These are phyloP conservation scores for Myrmecophaga tridactyla DNA, from an alignment of 2,113 vertebrate genomes.

Conservation along the genomic window DNA sequence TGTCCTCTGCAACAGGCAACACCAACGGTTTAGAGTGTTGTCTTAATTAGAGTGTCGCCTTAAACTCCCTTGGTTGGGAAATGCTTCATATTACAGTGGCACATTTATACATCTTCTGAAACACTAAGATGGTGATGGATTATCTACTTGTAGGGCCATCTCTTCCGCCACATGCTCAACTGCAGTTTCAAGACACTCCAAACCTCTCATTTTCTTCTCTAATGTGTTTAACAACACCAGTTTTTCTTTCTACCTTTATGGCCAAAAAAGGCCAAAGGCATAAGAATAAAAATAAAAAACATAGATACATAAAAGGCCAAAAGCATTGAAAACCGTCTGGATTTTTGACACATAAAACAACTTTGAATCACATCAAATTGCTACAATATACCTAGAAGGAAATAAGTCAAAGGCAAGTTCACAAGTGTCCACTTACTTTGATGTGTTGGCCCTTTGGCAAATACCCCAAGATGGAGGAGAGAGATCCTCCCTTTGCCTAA, in stretches of 20 bases:
- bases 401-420: background rate
- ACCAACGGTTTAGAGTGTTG: background rate
- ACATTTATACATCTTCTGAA: background rate
- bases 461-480: background rate
- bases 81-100: background rate
- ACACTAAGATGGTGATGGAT: background rate
- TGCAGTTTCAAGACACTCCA: background rate
- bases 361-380: background rate
- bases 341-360: background rate
- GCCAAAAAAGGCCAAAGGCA: background rate
- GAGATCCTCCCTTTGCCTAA: background rate
- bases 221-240: background rate
- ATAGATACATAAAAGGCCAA: background rate
- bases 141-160: no score
- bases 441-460: constrained; percentile 1
- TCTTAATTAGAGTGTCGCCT: no score
- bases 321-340: background rate
- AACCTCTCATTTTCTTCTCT: background rate
- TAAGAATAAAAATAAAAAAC: no score
- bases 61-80: background rate
- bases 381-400: background rate
- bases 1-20: background rate
- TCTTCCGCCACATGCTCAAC: background rate
- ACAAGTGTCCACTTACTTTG: background rate
- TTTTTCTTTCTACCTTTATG: background rate